Percentiles rank a stretch among this genome's conserved stretches.
phyloP scores from a whole-genome alignment of 2,888 invertebrate species.

The Serripes groenlandicus region DNA sequence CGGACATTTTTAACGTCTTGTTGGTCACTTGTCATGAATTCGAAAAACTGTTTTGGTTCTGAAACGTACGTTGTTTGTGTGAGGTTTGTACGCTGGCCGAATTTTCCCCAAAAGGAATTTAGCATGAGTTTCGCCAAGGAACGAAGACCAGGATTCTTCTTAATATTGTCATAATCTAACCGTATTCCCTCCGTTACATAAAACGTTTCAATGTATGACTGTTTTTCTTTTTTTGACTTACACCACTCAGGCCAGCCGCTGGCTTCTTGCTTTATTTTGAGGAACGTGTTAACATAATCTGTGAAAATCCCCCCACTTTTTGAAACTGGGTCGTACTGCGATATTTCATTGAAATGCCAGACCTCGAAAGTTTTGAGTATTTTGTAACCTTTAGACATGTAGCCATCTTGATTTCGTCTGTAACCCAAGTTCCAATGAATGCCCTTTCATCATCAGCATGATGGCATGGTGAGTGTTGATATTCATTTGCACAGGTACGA shows the following conservation, averaged over 20 bases:
- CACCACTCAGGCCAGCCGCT: conserved; percentile 8
- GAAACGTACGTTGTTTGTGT: conserved; percentile 22
- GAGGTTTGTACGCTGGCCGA: conserved; percentile 50
- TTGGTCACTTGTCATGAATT: conserved; percentile 37
- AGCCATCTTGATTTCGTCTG: background rate
- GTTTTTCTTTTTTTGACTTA: conserved; percentile 2
- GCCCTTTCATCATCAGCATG: background rate
- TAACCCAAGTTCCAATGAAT: background rate
- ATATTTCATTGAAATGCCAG: background rate
- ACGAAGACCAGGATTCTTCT: conserved; percentile 47
- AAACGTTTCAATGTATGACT: conserved; percentile 25
- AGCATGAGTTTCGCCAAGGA: conserved; percentile 50
- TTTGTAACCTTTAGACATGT: background rate
- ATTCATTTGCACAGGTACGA: background rate
- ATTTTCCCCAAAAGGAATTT: conserved; percentile 59
- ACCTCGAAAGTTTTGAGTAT: background rate
- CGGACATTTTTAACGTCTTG: conserved; percentile 34
- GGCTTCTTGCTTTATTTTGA: background rate
- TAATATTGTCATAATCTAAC: conserved; percentile 39
- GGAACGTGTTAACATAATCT: conserved; percentile 67
- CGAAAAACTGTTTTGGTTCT: conserved; percentile 30
- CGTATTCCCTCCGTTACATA: conserved; percentile 48
- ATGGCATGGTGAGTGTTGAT: background rate
- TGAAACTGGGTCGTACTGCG: background rate
- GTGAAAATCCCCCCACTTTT: conserved; percentile 61